Evolutionary conservation across 2,113 vertebrate genomes (phyloP).

Genomic region (Myodes glareolus): DNA sequence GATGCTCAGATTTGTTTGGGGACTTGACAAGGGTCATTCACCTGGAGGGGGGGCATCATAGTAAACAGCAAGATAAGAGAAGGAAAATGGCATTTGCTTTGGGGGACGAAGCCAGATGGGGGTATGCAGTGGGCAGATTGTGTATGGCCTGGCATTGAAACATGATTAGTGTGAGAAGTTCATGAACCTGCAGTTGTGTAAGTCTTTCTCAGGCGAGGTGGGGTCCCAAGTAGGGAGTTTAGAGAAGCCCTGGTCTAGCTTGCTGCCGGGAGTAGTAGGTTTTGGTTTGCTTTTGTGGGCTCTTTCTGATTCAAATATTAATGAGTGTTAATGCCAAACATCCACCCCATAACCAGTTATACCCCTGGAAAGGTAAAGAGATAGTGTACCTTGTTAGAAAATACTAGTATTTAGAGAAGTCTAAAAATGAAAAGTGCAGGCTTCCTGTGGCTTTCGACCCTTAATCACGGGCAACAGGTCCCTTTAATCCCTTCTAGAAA

Average conservation of each 20-base stretch:
- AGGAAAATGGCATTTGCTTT: conserved; percentile 26
- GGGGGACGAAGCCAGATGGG: neutral
- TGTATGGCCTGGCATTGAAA: neutral
- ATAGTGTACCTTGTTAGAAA: conserved; percentile 16
- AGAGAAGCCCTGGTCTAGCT: neutral
- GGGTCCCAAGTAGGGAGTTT: neutral
- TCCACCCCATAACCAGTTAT: neutral
- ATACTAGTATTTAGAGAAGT: neutral
- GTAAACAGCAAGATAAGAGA: neutral
- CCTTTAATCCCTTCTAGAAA: conserved; percentile 30
- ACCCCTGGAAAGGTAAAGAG: conserved; percentile 29
- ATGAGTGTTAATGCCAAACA: conserved; percentile 45
- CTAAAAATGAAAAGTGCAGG: neutral
- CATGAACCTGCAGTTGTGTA: neutral
- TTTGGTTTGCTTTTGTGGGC: conserved; percentile 57
- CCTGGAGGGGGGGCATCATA: neutral
- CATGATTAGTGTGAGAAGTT: neutral
- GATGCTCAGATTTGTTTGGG: neutral
- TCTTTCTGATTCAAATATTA: conserved; percentile 50
- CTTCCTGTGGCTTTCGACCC: neutral
- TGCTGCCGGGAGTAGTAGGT: neutral
- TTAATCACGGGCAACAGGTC: conserved; percentile 33
- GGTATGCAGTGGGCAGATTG: neutral
- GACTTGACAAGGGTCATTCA: neutral
- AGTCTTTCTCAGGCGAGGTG: neutral